Evolutionary conservation across 2,888 invertebrate species (phyloP).

Genomic region (Idaea biselata): DNA sequence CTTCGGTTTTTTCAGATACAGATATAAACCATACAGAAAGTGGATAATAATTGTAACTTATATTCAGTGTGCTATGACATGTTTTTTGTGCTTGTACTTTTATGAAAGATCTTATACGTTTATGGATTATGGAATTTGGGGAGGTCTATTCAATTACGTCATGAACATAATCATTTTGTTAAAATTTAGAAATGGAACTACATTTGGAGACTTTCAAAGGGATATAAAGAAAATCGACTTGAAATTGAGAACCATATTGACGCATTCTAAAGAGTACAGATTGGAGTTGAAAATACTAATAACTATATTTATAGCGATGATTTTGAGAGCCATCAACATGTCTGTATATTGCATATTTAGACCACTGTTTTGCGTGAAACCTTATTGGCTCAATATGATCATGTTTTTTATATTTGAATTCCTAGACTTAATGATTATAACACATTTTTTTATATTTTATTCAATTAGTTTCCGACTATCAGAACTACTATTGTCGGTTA

Average conservation of each 20-base stretch:
- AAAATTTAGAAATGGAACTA: conserved; percentile 1
- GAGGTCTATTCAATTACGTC: not conserved
- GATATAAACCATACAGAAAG: not conserved
- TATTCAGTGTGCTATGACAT: not conserved
- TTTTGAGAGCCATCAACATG: not conserved
- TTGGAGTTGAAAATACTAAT: conserved; percentile 6
- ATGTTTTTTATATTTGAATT: not conserved
- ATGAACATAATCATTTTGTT: not conserved
- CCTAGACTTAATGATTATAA: not conserved
- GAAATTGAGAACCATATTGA: not conserved
- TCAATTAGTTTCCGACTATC: not conserved
- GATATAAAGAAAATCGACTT: conserved; percentile 8
- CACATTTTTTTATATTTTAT: not conserved
- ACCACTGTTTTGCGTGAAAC: not conserved
- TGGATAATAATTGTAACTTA: not conserved
- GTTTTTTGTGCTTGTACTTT: not conserved
- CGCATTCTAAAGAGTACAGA: not conserved
- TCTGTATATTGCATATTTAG: not conserved
- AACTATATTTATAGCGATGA: not conserved
- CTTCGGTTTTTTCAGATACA: not conserved
- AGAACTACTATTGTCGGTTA: not conserved
- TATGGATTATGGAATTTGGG: not conserved
- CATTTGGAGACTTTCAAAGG: conserved; percentile 6
- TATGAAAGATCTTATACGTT: not conserved
- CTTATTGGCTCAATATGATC: not conserved